Base-by-base conservation (phyloP, 1,140 invertebrate genomes). In the silkworm (Bombyx mori) region DNA sequence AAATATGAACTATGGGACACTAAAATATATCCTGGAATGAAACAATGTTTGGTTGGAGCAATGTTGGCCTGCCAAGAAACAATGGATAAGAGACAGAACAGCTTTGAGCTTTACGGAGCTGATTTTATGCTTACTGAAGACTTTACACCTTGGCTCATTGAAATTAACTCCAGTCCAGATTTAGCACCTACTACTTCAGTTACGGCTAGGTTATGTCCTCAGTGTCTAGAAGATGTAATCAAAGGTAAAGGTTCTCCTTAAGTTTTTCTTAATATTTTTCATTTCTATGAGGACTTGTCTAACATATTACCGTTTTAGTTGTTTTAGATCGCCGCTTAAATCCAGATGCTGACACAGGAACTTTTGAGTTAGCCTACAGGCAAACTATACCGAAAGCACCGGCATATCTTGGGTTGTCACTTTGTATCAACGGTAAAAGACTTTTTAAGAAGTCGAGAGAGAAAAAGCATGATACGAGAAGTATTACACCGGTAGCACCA, bases 81-180 rank as follows among this genome's bases (percentile, higher is more conserved):
- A 1, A 95, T 98, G 91, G 96, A 97, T 71, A 90, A 94, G 26
- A 88, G 95, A 52, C 94, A 93, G 68, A 97, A 97, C 67, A 94
- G 94, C 58, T 99, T 97, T 83, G 97, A 99, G 83, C 82, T 98
- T 5, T 98, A 97, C 69, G 97, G 97, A 47, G 96, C 96, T 2
- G 97, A 98, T 86, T 98, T 98, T 77, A 97, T 98, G 93, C 80
- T 94, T 44, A 94, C 94, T 56, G 95, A 97, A 60, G 95, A 98
- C 78, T 95, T 95, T 66, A 92, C 92, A 53, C 95, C 96, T 0
- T 98, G 96, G 95, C 86, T 98, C 0, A 95, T 99, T 63, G 97
- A 99, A 81, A 98, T 99, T 61, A 98, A 98, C 78, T 97, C 95
- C 7, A 96, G 95, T 84, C 97, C 97, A 0, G 96, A 96, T 71